Percentiles rank a stretch among this genome's conserved stretches.
phyloP scores from a whole-genome alignment of 2,797 vertebrate species.

The Psittacula derbiana region DNA sequence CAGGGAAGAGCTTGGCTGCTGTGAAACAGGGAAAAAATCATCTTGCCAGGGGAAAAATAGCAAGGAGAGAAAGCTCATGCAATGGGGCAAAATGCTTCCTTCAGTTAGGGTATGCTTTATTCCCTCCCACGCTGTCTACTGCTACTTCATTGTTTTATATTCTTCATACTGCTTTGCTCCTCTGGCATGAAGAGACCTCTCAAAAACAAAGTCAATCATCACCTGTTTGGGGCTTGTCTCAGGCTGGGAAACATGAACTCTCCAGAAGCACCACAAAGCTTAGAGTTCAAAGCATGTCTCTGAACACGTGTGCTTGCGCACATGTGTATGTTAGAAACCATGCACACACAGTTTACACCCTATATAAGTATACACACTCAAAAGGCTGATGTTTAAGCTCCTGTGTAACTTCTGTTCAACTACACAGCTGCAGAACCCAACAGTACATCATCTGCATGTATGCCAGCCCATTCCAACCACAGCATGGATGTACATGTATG shows the following conservation, averaged over 20 bases:
- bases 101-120: not conserved
- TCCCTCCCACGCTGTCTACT: not conserved
- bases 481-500: not conserved
- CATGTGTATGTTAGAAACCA: not conserved
- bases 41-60: not conserved
- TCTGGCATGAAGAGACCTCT: not conserved
- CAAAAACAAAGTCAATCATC: not conserved
- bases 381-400: not conserved
- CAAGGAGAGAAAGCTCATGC: not conserved
- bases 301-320: accelerated
- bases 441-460: accelerated
- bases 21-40: not conserved
- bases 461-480: not conserved
- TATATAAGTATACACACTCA: not conserved
- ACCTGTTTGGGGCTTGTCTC: not conserved
- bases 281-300: not conserved
- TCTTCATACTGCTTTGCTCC: not conserved
- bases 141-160: not conserved
- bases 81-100: not conserved
- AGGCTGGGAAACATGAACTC: not conserved
- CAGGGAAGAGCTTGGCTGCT: not conserved
- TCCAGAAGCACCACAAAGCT: not conserved
- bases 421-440: not conserved
- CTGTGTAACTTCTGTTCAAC: not conserved
- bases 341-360: accelerated